Evolutionary conservation across 2,113 vertebrate genomes (phyloP).

Genomic region (Anolis carolinensis): DNA sequence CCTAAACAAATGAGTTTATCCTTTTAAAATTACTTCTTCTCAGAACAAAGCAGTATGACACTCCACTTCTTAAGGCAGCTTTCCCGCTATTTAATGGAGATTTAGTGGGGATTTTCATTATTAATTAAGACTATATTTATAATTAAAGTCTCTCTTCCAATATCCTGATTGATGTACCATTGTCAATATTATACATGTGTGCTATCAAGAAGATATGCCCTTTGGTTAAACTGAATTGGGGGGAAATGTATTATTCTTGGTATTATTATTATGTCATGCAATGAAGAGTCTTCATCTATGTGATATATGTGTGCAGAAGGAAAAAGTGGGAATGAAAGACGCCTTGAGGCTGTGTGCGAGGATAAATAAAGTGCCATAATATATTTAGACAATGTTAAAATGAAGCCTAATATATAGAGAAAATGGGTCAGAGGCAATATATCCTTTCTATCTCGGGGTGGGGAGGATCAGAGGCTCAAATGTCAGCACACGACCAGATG

Average conservation of each 20-base stretch:
- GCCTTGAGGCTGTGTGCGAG: not conserved
- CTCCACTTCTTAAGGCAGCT: not conserved
- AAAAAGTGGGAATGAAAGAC: not conserved
- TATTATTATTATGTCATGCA: not conserved
- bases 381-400: slow-evolving; percentile 19
- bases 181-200: not conserved
- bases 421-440: not conserved
- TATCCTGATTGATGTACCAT: slow-evolving; percentile 4
- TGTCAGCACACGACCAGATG: not conserved
- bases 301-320: not conserved
- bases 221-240: not conserved
- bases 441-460: not conserved
- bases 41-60: not conserved
- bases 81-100: slow-evolving; percentile 15
- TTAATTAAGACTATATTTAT: slow-evolving; percentile 33
- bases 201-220: not conserved
- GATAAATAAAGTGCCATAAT: slow-evolving; percentile 2
- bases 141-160: slow-evolving; percentile 21
- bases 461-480: not conserved
- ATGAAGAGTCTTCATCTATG: not conserved
- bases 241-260: not conserved
- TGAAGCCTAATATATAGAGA: not conserved
- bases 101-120: slow-evolving; percentile 35
- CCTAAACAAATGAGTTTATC: not conserved
- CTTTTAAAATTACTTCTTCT: not conserved